phyloP scores from a whole-genome alignment of 2,888 invertebrate genomes.

The Terebella lapidaria region DNA sequence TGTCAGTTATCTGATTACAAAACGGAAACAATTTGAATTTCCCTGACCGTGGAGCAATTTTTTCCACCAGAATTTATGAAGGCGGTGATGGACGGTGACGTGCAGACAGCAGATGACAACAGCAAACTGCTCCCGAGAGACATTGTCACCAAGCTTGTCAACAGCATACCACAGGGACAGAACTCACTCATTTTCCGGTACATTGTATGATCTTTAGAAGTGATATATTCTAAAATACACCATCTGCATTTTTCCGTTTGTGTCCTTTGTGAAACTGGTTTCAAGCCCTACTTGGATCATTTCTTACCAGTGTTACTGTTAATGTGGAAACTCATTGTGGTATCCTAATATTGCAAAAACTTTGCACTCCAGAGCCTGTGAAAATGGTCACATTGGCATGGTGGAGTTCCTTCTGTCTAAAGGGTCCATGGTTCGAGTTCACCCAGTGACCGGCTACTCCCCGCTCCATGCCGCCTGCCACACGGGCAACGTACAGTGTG shows the following conservation, averaged over 20 bases:
- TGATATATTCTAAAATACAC: not conserved
- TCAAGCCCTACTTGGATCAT: too few species aligned
- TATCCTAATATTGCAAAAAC: too few species aligned
- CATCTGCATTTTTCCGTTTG: too few species aligned
- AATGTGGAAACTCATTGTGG: too few species aligned
- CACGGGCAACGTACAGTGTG: conserved; percentile 75
- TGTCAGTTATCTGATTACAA: too few species aligned
- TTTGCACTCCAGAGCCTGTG: conserved; percentile 71
- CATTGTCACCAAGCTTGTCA: conserved; percentile 60
- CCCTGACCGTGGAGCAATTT: too few species aligned
- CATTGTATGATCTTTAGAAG: conserved; percentile 28
- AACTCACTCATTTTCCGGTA: conserved; percentile 82
- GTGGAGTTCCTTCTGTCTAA: conserved; percentile 72
- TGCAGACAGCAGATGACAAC: conserved; percentile 60
- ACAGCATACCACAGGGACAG: conserved; percentile 81
- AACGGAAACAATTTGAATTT: too few species aligned
- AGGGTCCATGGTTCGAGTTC: conserved; percentile 82
- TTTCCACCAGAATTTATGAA: conserved; percentile 6
- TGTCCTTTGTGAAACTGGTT: too few species aligned
- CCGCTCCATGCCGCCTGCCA: conserved; percentile 87
- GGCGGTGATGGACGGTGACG: conserved; percentile 72
- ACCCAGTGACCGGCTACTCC: conserved; percentile 85
- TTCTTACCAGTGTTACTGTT: conserved; percentile 42
- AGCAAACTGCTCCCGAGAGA: not conserved
- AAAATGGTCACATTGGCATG: conserved; percentile 74